Conservation (phyloP, 2,888 invertebrate genomes). For the Epirrhoe alternata region DNA sequence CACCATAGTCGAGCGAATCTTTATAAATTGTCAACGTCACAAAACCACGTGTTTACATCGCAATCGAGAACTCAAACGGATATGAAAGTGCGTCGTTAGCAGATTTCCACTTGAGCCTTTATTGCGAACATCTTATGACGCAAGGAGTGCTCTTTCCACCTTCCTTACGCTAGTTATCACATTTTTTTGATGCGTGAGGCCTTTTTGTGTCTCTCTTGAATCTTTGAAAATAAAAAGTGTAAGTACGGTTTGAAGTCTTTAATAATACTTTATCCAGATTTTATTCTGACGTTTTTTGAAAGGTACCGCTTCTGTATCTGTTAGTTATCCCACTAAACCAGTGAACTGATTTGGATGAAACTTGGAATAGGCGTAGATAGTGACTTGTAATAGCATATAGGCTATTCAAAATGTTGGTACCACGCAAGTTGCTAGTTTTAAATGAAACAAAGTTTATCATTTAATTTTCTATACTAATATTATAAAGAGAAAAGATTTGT, state of each 20-base stretch:
- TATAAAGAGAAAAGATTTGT: too few species aligned
- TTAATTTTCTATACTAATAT: too few species aligned
- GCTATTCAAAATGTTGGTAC: too few species aligned
- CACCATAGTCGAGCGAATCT: not conserved
- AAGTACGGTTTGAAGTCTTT: not conserved
- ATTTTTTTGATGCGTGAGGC: constrained; percentile 74
- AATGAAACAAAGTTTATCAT: too few species aligned
- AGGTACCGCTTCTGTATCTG: too few species aligned
- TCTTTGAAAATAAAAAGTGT: constrained; percentile 7
- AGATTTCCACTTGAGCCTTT: constrained; percentile 73
- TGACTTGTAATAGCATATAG: too few species aligned
- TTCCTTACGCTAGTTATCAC: constrained; percentile 81
- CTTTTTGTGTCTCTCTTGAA: constrained; percentile 59
- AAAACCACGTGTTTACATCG: constrained; percentile 41
- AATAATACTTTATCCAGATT: not conserved
- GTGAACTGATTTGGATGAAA: too few species aligned
- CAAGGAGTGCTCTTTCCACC: constrained; percentile 69
- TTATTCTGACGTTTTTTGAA: not conserved
- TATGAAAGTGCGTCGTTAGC: constrained; percentile 77
- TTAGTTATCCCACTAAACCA: too few species aligned
- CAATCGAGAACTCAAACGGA: constrained; percentile 46
- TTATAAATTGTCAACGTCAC: constrained; percentile 23
- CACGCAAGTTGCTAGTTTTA: too few species aligned
- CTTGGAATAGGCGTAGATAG: too few species aligned
- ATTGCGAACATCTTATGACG: constrained; percentile 73